phyloP scores from a whole-genome alignment of 1,140 invertebrate species.

The Heliconius congener region DNA sequence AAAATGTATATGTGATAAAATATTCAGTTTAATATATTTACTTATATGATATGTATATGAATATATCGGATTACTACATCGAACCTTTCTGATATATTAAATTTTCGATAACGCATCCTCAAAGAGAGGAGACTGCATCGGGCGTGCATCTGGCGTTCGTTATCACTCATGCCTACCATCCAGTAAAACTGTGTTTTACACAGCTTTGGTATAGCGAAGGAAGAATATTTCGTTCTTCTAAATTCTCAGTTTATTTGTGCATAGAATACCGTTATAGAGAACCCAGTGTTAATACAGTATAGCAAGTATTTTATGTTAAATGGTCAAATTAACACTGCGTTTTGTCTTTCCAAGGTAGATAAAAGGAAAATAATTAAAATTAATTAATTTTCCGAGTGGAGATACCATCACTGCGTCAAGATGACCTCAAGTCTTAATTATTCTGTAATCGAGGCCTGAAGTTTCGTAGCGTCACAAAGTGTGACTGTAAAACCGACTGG shows the following conservation, averaged over 20 bases:
- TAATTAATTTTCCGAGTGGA: too few species aligned
- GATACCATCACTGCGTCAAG: background rate
- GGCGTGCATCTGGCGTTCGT: constrained; percentile 49
- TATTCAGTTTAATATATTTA: background rate
- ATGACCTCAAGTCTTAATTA: background rate
- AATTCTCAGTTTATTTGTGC: too few species aligned
- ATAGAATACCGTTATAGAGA: too few species aligned
- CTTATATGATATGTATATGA: background rate
- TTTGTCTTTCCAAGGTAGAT: too few species aligned
- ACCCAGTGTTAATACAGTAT: too few species aligned
- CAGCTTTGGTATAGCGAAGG: background rate
- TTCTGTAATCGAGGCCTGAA: too few species aligned
- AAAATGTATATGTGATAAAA: background rate
- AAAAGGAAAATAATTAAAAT: too few species aligned
- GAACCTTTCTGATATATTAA: constrained; percentile 50
- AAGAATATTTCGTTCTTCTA: too few species aligned
- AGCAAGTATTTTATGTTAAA: too few species aligned
- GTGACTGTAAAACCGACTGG: too few species aligned
- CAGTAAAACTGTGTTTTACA: background rate
- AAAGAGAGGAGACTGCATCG: constrained; percentile 59
- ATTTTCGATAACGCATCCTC: constrained; percentile 60
- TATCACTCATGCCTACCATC: constrained; percentile 31
- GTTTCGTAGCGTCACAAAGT: too few species aligned
- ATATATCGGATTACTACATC: constrained; percentile 12
- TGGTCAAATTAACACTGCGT: too few species aligned